phyloP scores from a whole-genome alignment of 2,888 invertebrate genomes.

The Cataglyphis livida region DNA sequence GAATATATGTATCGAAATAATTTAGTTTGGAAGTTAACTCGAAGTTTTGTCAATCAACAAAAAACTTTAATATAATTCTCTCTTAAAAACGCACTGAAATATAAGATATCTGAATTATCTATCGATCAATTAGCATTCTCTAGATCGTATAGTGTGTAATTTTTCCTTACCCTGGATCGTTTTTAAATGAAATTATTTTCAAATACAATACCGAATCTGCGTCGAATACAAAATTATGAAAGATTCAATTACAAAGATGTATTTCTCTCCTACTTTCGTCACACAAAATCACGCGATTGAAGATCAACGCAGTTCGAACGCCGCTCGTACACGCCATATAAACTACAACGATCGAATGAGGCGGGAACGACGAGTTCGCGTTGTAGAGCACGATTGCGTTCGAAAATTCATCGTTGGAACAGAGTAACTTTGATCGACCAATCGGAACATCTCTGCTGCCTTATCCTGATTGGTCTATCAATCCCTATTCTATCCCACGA shows the following conservation, averaged over 20 bases:
- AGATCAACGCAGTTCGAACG: neutral
- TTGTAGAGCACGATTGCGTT: neutral
- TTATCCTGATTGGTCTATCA: neutral
- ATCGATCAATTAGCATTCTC: neutral
- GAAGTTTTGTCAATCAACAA: neutral
- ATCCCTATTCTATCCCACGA: neutral
- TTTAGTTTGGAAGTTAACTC: neutral
- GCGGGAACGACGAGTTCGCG: neutral
- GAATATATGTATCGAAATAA: neutral
- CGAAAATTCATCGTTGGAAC: neutral
- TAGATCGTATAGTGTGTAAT: too few relatives aligned
- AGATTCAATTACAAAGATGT: neutral
- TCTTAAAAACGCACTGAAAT: neutral
- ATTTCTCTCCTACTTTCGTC: neutral
- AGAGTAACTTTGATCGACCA: neutral
- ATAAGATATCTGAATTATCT: neutral
- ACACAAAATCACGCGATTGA: neutral
- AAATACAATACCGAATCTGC: neutral
- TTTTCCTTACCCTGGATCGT: neutral
- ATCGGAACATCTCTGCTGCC: neutral
- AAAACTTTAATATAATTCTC: neutral
- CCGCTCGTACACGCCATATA: neutral
- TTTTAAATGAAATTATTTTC: neutral
- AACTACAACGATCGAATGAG: neutral
- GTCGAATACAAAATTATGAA: neutral